Conservation (phyloP, 2,113 vertebrate genomes). For the Hypocryptadius cinnamomeus region DNA sequence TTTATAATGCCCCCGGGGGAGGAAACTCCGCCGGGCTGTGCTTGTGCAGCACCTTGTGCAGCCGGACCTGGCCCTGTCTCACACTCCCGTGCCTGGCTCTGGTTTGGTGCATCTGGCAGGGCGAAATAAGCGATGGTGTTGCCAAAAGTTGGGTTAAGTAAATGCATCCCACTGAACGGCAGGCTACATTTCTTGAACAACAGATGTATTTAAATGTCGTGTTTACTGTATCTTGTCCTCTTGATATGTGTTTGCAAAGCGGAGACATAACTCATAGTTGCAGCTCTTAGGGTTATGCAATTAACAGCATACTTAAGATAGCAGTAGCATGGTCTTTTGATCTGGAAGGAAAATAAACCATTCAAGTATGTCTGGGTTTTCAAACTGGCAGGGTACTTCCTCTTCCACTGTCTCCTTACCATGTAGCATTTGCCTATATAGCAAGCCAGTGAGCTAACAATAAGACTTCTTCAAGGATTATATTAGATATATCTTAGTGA, state of each 20-base stretch:
- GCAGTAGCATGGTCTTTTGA: neutral
- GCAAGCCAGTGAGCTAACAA: neutral
- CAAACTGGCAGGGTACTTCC: neutral
- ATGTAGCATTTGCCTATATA: neutral
- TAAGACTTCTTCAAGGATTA: neutral
- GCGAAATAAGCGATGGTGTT: neutral
- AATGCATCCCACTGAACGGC: neutral
- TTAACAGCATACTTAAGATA: neutral
- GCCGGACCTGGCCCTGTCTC: neutral
- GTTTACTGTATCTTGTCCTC: neutral
- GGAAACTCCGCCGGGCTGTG: neutral
- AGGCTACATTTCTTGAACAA: neutral
- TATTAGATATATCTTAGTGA: neutral
- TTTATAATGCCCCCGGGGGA: neutral
- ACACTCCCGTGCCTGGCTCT: neutral
- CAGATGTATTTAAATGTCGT: neutral
- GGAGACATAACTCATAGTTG: neutral
- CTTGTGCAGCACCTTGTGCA: neutral
- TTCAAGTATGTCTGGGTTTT: neutral
- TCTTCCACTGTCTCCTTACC: conserved; percentile 8
- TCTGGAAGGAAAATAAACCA: conserved; percentile 1
- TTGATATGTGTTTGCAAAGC: neutral
- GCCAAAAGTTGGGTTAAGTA: neutral
- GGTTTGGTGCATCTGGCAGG: neutral
- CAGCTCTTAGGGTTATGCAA: neutral